Evolutionary conservation across 2,888 invertebrate genomes (phyloP).

Genomic region (Shargacucullia verbasci): DNA sequence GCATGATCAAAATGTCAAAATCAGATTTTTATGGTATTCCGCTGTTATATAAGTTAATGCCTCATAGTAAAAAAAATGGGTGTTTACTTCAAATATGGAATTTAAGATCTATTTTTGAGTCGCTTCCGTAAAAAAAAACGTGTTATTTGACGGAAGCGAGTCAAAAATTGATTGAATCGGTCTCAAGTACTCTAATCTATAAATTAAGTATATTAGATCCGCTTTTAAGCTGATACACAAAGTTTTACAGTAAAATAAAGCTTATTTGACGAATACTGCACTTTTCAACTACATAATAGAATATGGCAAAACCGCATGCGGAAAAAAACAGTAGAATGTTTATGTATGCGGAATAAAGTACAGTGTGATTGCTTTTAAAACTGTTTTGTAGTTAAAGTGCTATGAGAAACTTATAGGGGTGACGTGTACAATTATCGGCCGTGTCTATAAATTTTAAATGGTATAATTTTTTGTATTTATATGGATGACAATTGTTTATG

Average conservation of each 20-base stretch:
- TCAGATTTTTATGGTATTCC: too few relatives aligned
- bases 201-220: slow-evolving; percentile 50
- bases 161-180: not conserved
- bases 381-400: slow-evolving; percentile 39
- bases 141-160: not conserved
- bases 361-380: slow-evolving; percentile 11
- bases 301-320: not conserved
- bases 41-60: not conserved
- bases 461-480: not conserved
- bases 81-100: not conserved
- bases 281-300: slow-evolving; percentile 18
- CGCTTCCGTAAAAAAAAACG: not conserved
- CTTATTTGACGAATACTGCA: slow-evolving; percentile 46
- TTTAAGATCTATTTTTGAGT: not conserved
- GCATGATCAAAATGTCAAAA: too few relatives aligned
- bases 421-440: not conserved
- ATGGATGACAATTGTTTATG: slow-evolving; percentile 11
- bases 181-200: slow-evolving; percentile 42
- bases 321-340: not conserved
- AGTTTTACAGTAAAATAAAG: slow-evolving; percentile 46
- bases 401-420: slow-evolving; percentile 14
- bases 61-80: slow-evolving; percentile 10
- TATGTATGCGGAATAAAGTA: not conserved
- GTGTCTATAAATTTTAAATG: not conserved
- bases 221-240: slow-evolving; percentile 42